Evolutionary conservation across 2,888 invertebrate species (phyloP), one percentile per base, ranked within the genome.

Genomic region (Melanchra persicariae): DNA sequence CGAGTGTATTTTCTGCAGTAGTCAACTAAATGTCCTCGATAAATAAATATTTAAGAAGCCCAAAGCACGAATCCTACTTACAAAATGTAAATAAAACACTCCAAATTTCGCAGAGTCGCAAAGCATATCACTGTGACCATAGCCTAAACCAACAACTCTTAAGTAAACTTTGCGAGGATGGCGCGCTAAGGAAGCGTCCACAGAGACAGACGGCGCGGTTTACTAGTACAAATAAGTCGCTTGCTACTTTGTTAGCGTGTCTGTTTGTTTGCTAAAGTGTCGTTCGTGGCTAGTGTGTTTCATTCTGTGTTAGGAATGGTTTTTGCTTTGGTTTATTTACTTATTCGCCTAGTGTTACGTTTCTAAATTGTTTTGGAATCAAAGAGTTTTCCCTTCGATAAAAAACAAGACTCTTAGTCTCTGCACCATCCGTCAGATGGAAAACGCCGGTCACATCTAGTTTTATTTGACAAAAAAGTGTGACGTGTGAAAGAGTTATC

Each of bases 91-190:
- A 66, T 63, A 63, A 63, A 34, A 45, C 51, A 47, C 6, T 8
- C 8, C 24, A 2, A 63, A 47, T 65, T 49, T 8, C 10, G 7
- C 24, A 2, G 5, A 57, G 58, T 67, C 30, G 57, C 65, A 68
- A 76, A 72, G 61, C 61, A 45, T 62, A 40, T 61, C 74, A 43
- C 55, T 73, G 66, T 74, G 79, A 70, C 74, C 72, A 17, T 43
- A 24, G 52, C 73, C 73, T 83, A 66, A 73, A 52, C 64, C 54
- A 82, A 83, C 67, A 83, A 10, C 7, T 19, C 70, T 70, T 77
- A 70, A 79, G 66, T 71, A 72, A 74, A 83, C 24, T 12, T 22
- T 19, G 57, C 51, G 26, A 70, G 34, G 43, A 49, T 26, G 64
- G 22, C 57, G 34, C 63, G 57, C 57, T 79, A 64, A 79, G 62